Evolutionary conservation across 2,113 vertebrate species (phyloP).

Genomic region (Saccopteryx bilineata): DNA sequence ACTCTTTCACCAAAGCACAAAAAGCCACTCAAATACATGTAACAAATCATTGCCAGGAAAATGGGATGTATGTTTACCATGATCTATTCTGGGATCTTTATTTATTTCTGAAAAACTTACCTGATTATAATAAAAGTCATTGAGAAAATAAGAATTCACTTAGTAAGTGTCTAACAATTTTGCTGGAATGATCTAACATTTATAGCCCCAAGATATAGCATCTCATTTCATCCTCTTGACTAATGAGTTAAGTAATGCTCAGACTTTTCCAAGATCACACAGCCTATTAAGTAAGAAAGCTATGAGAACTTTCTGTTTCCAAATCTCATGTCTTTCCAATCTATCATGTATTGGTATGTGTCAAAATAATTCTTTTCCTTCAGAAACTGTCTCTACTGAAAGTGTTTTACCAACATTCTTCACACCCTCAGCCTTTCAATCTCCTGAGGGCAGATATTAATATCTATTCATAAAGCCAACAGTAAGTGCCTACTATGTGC

Average conservation of each 20-base stretch:
- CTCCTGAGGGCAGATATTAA: slow-evolving; percentile 27
- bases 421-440: neutral
- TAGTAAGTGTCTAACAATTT: slow-evolving; percentile 34
- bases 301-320: neutral
- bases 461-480: neutral
- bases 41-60: slow-evolving; percentile 33
- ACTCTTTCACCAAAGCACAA: slow-evolving; percentile 21
- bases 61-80: neutral
- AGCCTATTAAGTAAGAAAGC: slow-evolving; percentile 12
- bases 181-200: slow-evolving; percentile 55
- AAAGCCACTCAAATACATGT: neutral
- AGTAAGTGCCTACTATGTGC: neutral
- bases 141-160: slow-evolving; percentile 36
- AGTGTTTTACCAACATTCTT: neutral
- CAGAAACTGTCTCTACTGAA: neutral
- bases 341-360: neutral
- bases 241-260: neutral
- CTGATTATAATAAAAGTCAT: slow-evolving; percentile 53
- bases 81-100: slow-evolving; percentile 45
- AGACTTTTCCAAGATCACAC: slow-evolving; percentile 43
- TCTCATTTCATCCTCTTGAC: slow-evolving; percentile 40
- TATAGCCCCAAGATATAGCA: neutral
- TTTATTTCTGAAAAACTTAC: slow-evolving; percentile 48
- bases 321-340: slow-evolving; percentile 15
- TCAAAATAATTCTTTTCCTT: slow-evolving; percentile 35